Conservation (phyloP, 2,797 vertebrate species). For the Tokudaia muenninki region DNA sequence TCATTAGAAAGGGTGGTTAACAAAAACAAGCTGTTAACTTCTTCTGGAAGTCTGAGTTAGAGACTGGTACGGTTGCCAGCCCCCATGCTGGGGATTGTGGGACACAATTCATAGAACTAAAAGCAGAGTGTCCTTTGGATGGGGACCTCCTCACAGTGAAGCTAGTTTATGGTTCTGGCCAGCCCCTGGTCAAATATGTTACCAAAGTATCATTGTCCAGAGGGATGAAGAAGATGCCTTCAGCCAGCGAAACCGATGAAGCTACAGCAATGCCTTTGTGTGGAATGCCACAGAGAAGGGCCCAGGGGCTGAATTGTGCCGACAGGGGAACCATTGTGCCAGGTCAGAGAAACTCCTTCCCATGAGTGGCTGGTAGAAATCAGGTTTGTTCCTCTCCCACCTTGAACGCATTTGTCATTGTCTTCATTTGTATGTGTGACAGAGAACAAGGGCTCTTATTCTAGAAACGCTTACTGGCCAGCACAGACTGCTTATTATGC, state of each 20-base stretch:
- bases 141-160: neutral
- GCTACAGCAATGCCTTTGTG: no score
- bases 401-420: neutral
- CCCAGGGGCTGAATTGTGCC: neutral
- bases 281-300: neutral
- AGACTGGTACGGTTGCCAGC: conserved; percentile 67
- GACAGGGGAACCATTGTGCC: neutral
- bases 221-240: neutral
- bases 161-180: neutral
- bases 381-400: neutral
- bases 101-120: conserved; percentile 13
- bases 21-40: conserved; percentile 66
- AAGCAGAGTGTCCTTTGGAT: neutral
- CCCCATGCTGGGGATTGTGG: neutral
- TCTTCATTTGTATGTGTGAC: neutral
- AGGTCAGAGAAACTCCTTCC: neutral
- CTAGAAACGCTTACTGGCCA: neutral
- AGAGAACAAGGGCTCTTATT: neutral
- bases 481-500: neutral
- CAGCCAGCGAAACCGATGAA: neutral
- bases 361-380: no score
- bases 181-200: neutral
- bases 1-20: conserved; percentile 77
- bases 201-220: neutral
- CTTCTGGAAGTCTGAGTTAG: conserved; percentile 77